Evolutionary conservation across 1,140 invertebrate species (phyloP), one percentile per base, ranked within the genome.

Genomic region (Drosophila pectinifera): DNA sequence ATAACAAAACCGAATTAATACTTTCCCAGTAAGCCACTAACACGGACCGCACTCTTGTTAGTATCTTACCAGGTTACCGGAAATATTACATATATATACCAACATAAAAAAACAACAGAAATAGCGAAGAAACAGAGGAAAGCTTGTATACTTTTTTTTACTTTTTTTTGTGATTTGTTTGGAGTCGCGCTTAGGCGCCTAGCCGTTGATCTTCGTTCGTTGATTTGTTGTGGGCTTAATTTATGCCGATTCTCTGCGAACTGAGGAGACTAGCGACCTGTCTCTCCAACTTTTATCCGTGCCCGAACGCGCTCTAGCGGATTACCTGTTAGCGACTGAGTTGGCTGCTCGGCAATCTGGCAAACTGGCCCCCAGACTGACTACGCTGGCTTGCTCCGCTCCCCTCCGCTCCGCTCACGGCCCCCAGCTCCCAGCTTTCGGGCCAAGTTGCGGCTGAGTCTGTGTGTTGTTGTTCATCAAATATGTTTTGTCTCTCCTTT

Each of bases 291-390:
- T 57, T 56, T 73, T 74, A 46, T 84, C 81, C 81, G 81, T 63
- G 51, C 80, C 76, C 83, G 79, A 68, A 75, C 82, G 83, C 83
- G 82, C 82, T 72, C 83, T 61, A 62, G 59, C 78, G 58, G 75
- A 78, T 79, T 82, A 82, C 78, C 83, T 57, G 82, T 63, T 86
- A 55, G 74, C 82, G 78, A 86, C 82, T 86, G 82, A 54, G 64
- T 41, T 43, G 39, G 16, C 51, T 38, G 73, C 45, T 39, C 48
- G 10, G 24, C 24, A 61, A 34, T 48, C 55, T 51, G 49, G 49
- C 49, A 10, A 53, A 61, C 34, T 55, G 42, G 38, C 53, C 36
- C 38, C 55, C 55, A 34, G 54, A 43, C 42, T 16, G 58, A 13
- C 26, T 51, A 34, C 16, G 7, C 42, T 48, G 45, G 73, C 55